A percentile compares a stretch with the other conserved stretches of the same genome.
phyloP scores from a whole-genome alignment of 2,888 invertebrate species.

The Agrotis ipsilon region DNA sequence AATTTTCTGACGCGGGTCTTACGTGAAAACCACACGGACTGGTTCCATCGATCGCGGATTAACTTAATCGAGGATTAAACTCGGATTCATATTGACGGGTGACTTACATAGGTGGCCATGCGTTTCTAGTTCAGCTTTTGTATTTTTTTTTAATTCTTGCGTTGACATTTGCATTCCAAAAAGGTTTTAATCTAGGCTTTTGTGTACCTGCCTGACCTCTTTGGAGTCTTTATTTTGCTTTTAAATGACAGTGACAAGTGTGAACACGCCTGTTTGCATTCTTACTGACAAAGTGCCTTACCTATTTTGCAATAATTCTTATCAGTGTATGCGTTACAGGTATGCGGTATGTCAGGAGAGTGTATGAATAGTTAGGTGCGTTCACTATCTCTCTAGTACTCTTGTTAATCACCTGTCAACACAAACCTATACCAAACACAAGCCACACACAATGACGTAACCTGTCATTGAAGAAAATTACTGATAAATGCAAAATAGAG shows the following conservation, averaged over 20 bases:
- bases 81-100: slow-evolving; percentile 37
- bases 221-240: neutral
- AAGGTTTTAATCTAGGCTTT: slow-evolving; percentile 27
- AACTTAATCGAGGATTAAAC: slow-evolving; percentile 38
- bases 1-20: slow-evolving; percentile 45
- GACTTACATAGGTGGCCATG: slow-evolving; percentile 7
- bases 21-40: slow-evolving; percentile 45
- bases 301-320: slow-evolving; percentile 33
- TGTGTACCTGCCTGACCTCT: neutral
- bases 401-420: slow-evolving; percentile 4
- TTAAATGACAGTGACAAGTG: neutral
- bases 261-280: slow-evolving; percentile 4
- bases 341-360: slow-evolving; percentile 8
- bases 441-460: slow-evolving; percentile 32
- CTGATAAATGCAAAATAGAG: slow-evolving; percentile 38
- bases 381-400: slow-evolving; percentile 32
- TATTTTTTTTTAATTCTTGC: neutral
- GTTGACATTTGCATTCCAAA: neutral
- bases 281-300: slow-evolving; percentile 1
- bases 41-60: slow-evolving; percentile 43
- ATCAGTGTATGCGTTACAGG: slow-evolving; percentile 14
- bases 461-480: slow-evolving; percentile 44
- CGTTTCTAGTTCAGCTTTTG: neutral
- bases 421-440: slow-evolving; percentile 27
- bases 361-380: slow-evolving; percentile 22